Percentiles rank a stretch among this genome's conserved stretches.
Evolutionary conservation across 2,888 invertebrate species (phyloP).

Genomic region (Erebia epiphron): DNA sequence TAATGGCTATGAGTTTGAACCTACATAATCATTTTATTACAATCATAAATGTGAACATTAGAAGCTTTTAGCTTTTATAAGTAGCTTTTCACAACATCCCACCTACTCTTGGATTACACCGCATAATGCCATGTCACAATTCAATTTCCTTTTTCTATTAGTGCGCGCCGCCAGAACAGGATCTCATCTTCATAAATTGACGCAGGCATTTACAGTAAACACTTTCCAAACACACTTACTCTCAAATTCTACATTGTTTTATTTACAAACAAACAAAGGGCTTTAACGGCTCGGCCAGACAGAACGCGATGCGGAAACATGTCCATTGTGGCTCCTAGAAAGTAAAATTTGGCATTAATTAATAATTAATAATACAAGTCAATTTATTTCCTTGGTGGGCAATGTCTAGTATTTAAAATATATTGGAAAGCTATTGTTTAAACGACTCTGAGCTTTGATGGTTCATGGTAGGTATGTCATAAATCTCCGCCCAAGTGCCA

Average conservation of each 20-base stretch:
- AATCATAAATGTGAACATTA: not conserved
- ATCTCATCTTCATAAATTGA: slow-evolving; percentile 49
- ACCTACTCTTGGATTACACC: slow-evolving; percentile 43
- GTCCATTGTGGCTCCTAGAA: not conserved
- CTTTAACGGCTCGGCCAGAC: slow-evolving; percentile 51
- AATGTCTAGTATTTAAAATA: no score
- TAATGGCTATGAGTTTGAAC: no score
- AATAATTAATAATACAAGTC: no score
- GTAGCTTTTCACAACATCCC: not conserved
- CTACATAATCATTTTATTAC: no score
- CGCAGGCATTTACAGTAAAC: slow-evolving; percentile 40
- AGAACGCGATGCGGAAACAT: not conserved
- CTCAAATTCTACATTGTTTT: slow-evolving; percentile 45
- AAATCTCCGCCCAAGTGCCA: no score
- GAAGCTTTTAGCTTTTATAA: not conserved
- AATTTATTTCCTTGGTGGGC: no score
- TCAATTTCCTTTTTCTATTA: slow-evolving; percentile 54
- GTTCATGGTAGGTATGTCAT: no score
- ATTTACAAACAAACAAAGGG: slow-evolving; percentile 64
- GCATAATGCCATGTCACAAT: slow-evolving; percentile 56
- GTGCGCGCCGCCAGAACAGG: slow-evolving; percentile 49
- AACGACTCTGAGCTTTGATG: no score
- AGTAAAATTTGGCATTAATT: not conserved
- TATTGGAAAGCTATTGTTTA: no score
- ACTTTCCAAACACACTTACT: slow-evolving; percentile 28